Conservation (phyloP, 2,113 vertebrate genomes). For the Oophaga pumilio region DNA sequence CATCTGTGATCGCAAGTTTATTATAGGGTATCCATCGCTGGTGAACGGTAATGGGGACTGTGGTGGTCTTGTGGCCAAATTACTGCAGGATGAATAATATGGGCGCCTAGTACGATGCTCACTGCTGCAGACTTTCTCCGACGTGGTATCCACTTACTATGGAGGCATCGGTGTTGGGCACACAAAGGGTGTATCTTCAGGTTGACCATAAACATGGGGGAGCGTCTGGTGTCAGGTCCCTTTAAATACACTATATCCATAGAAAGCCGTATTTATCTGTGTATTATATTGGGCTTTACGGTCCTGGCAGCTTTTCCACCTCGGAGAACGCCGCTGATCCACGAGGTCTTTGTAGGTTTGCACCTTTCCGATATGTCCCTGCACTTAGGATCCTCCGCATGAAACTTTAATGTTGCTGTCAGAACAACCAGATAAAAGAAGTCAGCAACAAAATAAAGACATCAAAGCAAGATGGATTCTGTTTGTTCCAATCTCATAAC, state of each 20-base stretch:
- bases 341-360: not conserved
- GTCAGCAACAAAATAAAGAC: slow-evolving; percentile 36
- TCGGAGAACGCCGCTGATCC: not conserved
- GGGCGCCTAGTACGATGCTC: too few species aligned
- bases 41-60: too few species aligned
- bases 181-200: not conserved
- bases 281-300: not conserved
- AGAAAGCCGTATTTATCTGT: not conserved
- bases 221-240: not conserved
- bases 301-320: not conserved
- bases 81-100: too few species aligned
- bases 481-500: slow-evolving; percentile 40
- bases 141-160: not conserved
- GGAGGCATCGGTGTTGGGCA: not conserved
- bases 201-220: not conserved
- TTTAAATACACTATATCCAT: not conserved
- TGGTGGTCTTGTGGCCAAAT: too few species aligned
- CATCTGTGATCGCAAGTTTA: too few species aligned
- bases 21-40: too few species aligned
- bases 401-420: slow-evolving; percentile 55
- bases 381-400: slow-evolving; percentile 29
- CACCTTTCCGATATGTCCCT: slow-evolving; percentile 40
- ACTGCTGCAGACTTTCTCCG: too few species aligned
- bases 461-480: slow-evolving; percentile 46
- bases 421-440: slow-evolving; percentile 42